These are phyloP conservation scores for Ormyrus pomaceus DNA, from an alignment of 2,888 invertebrate genomes.

Conservation along the genomic window DNA sequence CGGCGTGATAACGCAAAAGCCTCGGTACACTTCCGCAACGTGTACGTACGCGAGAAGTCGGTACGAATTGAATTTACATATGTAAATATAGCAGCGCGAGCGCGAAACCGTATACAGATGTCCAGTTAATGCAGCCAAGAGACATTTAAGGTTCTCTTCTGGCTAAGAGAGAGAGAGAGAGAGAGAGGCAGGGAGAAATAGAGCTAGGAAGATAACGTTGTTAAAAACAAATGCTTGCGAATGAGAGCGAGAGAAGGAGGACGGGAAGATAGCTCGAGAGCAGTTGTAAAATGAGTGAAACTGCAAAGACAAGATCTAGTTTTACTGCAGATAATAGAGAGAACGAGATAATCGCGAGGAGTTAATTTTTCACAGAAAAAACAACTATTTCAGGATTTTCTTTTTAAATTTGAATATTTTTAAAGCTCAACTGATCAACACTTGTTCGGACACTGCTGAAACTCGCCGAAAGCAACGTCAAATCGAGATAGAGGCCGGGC, in stretches of 20 bases:
- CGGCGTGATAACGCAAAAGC: too few relatives aligned
- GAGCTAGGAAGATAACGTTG: background rate
- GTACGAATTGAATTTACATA: too few relatives aligned
- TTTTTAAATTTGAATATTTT: too few relatives aligned
- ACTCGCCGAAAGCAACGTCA: too few relatives aligned
- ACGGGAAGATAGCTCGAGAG: background rate
- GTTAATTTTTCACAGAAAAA: background rate
- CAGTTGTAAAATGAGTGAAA: background rate
- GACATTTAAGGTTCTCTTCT: slow-evolving; percentile 18
- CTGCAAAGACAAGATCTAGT: background rate
- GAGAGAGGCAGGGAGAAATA: background rate
- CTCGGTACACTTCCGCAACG: too few relatives aligned
- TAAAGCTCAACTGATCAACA: too few relatives aligned
- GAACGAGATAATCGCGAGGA: slow-evolving; percentile 3
- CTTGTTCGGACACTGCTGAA: too few relatives aligned
- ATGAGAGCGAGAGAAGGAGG: background rate
- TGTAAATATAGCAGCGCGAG: background rate
- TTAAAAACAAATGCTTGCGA: too few relatives aligned
- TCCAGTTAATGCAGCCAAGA: slow-evolving; percentile 20
- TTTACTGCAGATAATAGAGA: background rate
- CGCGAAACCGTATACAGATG: slow-evolving; percentile 9
- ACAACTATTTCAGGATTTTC: background rate
- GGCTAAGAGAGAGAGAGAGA: slow-evolving; percentile 7
- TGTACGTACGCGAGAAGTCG: too few relatives aligned
- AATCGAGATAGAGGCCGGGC: too few relatives aligned